Conservation (phyloP, 2,888 invertebrate genomes). For the Spisula subtruncata region DNA sequence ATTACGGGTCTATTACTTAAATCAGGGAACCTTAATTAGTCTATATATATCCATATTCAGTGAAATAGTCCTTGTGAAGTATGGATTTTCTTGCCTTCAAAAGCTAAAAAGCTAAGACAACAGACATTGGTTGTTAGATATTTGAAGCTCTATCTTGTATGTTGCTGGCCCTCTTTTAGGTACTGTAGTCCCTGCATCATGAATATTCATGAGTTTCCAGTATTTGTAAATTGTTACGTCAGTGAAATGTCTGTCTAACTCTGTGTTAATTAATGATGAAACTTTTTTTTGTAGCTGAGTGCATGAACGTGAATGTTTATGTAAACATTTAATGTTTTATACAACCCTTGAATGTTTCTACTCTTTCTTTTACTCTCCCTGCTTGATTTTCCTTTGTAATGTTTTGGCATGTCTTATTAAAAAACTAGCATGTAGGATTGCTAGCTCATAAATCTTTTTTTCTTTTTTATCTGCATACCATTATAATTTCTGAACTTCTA, state of each 20-base stretch:
- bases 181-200: background rate
- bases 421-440: background rate
- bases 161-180: slow-evolving; percentile 4
- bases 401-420: background rate
- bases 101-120: too few species aligned
- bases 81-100: too few species aligned
- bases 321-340: background rate
- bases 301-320: background rate
- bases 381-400: slow-evolving; percentile 4
- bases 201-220: too few species aligned
- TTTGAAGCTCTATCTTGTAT: background rate
- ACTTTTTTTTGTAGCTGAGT: background rate
- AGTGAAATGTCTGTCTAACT: background rate
- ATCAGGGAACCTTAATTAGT: too few species aligned
- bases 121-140: background rate
- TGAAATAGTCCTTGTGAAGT: too few species aligned
- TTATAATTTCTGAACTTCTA: too few species aligned
- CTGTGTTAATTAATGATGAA: slow-evolving; percentile 1
- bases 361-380: background rate
- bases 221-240: slow-evolving; percentile 5
- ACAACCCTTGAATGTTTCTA: background rate
- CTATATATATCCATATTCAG: too few species aligned
- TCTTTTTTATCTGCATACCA: too few species aligned
- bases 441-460: too few species aligned
- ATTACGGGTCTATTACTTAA: too few species aligned